Conservation (phyloP, 2,888 invertebrate genomes). For the Amphipyra berbera region DNA sequence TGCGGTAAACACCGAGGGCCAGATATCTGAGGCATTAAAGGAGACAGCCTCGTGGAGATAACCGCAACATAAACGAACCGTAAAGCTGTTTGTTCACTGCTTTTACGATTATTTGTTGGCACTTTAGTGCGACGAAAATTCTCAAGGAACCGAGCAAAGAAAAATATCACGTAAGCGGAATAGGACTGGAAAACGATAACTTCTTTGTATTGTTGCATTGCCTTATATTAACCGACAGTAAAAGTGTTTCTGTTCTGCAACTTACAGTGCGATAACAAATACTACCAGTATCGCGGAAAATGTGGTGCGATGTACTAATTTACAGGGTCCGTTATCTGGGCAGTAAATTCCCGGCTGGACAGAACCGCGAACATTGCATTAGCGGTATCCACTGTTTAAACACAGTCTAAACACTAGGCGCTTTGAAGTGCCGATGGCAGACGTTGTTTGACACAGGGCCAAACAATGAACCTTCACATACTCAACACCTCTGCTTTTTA, state of each 20-base stretch:
- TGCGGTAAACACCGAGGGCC: slow-evolving; percentile 58
- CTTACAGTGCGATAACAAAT: slow-evolving; percentile 34
- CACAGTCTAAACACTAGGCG: slow-evolving; percentile 64
- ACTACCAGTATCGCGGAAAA: slow-evolving; percentile 34
- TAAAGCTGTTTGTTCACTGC: slow-evolving; percentile 74
- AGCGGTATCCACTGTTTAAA: slow-evolving; percentile 80
- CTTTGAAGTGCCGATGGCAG: slow-evolving; percentile 80
- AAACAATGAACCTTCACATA: slow-evolving; percentile 82
- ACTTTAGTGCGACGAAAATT: slow-evolving; percentile 60
- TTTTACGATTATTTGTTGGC: slow-evolving; percentile 73
- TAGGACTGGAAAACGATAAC: slow-evolving; percentile 41
- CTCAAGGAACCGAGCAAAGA: slow-evolving; percentile 36
- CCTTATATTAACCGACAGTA: slow-evolving; percentile 31
- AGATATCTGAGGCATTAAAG: slow-evolving; percentile 62
- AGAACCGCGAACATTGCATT: slow-evolving; percentile 76
- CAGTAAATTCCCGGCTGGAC: slow-evolving; percentile 56
- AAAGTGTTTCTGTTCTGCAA: slow-evolving; percentile 34
- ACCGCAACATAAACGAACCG: slow-evolving; percentile 74
- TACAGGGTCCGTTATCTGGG: slow-evolving; percentile 44
- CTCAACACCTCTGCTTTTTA: slow-evolving; percentile 84
- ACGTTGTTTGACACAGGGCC: slow-evolving; percentile 77
- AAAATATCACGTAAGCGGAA: slow-evolving; percentile 54
- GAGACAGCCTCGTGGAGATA: slow-evolving; percentile 65
- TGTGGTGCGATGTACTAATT: slow-evolving; percentile 56
- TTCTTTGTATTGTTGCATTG: slow-evolving; percentile 36